Evolutionary conservation across 2,888 invertebrate genomes (phyloP).

Genomic region (Argynnis bischoffii): DNA sequence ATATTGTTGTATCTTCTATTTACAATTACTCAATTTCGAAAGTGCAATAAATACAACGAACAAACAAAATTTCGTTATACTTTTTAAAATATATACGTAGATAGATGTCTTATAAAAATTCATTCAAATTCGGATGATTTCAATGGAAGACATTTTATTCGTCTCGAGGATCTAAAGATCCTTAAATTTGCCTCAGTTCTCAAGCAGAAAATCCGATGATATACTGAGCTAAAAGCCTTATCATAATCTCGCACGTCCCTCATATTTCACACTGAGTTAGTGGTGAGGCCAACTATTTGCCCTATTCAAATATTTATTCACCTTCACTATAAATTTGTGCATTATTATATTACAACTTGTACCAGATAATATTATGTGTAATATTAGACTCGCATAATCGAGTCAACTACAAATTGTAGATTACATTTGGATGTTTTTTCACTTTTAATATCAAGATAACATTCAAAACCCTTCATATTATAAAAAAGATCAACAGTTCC

Average conservation of each 20-base stretch:
- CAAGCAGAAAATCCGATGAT: conserved; percentile 77
- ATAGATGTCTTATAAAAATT: neutral
- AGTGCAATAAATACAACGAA: too few relatives aligned
- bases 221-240: conserved; percentile 73
- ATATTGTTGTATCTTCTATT: too few relatives aligned
- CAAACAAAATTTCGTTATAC: too few relatives aligned
- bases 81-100: too few relatives aligned
- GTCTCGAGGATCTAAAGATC: conserved; percentile 36
- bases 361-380: too few relatives aligned
- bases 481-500: too few relatives aligned
- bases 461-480: too few relatives aligned
- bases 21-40: too few relatives aligned
- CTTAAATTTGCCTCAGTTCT: conserved; percentile 74
- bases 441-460: too few relatives aligned
- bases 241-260: conserved; percentile 79
- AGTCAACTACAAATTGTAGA: too few relatives aligned
- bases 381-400: too few relatives aligned
- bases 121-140: neutral
- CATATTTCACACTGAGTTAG: conserved; percentile 75
- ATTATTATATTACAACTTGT: neutral
- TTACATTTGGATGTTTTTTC: too few relatives aligned
- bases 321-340: conserved; percentile 30
- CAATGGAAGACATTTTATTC: conserved; percentile 10
- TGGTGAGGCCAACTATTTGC: conserved; percentile 60
- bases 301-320: conserved; percentile 56